Conservation (phyloP, 2,888 invertebrate genomes). For the Amaurobius ferox region DNA sequence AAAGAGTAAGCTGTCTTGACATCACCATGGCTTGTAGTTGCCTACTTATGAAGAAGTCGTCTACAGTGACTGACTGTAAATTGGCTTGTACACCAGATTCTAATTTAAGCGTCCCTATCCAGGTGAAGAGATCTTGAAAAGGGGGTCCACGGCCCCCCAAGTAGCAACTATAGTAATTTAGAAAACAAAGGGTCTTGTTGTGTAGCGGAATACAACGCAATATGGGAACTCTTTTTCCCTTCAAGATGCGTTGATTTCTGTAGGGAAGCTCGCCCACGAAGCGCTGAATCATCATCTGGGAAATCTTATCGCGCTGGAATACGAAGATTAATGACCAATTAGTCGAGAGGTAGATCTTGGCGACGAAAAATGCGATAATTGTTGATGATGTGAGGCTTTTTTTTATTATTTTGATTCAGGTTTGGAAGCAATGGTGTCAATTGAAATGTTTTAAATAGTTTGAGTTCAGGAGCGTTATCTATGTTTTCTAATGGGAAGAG, state of each 20-base stretch:
- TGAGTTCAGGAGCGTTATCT: not conserved
- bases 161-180: slow-evolving; percentile 22
- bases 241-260: not conserved
- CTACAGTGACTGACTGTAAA: not conserved
- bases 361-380: slow-evolving; percentile 12
- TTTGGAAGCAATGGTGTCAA: not conserved
- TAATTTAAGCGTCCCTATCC: slow-evolving; percentile 13
- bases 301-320: slow-evolving; percentile 46
- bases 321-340: slow-evolving; percentile 56
- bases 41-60: not conserved
- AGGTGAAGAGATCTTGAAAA: slow-evolving; percentile 38
- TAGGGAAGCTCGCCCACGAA: slow-evolving; percentile 46
- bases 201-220: not conserved
- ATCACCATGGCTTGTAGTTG: slow-evolving; percentile 9
- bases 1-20: not conserved
- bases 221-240: slow-evolving; percentile 11
- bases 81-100: slow-evolving; percentile 11
- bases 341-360: slow-evolving; percentile 1
- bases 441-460: not conserved
- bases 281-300: slow-evolving; percentile 41
- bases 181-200: slow-evolving; percentile 4
- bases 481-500: too few relatives aligned
- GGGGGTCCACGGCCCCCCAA: slow-evolving; percentile 25
- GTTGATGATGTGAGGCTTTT: not conserved
- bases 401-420: not conserved